These are phyloP conservation scores for Philopotamus ludificatus DNA, from an alignment of 1,140 invertebrate species.

Conservation along the genomic window DNA sequence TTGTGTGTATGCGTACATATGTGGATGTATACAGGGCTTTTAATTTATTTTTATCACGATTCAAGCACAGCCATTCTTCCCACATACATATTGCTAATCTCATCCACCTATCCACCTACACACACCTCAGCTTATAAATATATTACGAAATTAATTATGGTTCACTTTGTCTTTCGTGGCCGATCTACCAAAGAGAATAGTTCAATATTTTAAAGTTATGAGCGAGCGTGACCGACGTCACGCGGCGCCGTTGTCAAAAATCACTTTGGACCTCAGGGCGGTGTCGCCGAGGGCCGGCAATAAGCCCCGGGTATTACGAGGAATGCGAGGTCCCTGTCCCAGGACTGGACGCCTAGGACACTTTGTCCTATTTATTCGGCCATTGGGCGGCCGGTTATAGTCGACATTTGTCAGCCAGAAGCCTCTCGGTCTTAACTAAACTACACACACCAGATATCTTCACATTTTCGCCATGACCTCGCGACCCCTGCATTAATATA, in stretches of 20 bases:
- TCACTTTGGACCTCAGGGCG: slow-evolving; percentile 12
- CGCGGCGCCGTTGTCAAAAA: slow-evolving; percentile 13
- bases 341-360: background rate
- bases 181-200: background rate
- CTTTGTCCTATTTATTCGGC: slow-evolving; percentile 23
- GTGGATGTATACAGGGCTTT: too few species aligned
- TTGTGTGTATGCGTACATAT: too few species aligned
- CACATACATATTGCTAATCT: too few species aligned
- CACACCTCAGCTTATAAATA: too few species aligned
- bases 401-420: slow-evolving; percentile 8
- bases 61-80: too few species aligned
- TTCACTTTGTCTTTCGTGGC: too few species aligned
- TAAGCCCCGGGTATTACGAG: background rate
- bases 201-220: background rate
- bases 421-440: background rate
- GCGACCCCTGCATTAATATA: too few species aligned
- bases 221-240: background rate
- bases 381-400: slow-evolving; percentile 17
- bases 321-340: background rate
- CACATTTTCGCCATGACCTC: too few species aligned
- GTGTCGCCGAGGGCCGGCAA: slow-evolving; percentile 4
- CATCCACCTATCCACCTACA: too few species aligned
- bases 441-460: background rate
- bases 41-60: too few species aligned
- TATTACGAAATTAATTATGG: too few species aligned